These are phyloP conservation scores for Pelobates cultripes DNA, from an alignment of 2,797 vertebrate genomes.

Conservation along the genomic window DNA sequence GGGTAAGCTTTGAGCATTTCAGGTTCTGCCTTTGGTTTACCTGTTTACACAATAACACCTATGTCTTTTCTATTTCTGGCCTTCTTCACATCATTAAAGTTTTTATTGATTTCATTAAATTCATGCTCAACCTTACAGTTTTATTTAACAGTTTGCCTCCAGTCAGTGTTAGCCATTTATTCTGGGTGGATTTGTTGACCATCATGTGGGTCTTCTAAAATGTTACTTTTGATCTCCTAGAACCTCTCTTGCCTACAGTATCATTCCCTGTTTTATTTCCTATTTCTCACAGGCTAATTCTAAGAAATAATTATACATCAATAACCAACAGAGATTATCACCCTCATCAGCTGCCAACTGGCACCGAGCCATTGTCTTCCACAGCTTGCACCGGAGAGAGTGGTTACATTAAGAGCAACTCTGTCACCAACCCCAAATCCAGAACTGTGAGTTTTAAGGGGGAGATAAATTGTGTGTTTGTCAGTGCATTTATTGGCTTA, in stretches of 20 bases:
- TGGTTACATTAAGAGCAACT: slow-evolving; percentile 30
- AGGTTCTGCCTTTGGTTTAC: neutral
- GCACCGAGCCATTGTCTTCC: slow-evolving; percentile 56
- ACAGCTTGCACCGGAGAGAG: slow-evolving; percentile 44
- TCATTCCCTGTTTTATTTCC: accelerated
- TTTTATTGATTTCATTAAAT: neutral
- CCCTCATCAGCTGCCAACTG: slow-evolving; percentile 51
- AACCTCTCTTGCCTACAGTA: neutral
- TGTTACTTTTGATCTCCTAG: too few relatives aligned
- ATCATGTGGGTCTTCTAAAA: too few relatives aligned
- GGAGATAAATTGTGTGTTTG: too few relatives aligned
- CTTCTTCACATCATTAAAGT: neutral
- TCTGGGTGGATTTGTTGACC: too few relatives aligned
- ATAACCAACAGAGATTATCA: slow-evolving; percentile 60
- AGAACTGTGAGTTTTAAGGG: slow-evolving; percentile 57
- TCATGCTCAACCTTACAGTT: too few relatives aligned
- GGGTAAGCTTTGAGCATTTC: slow-evolving; percentile 55
- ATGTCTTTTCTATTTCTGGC: too few relatives aligned
- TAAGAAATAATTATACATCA: slow-evolving; percentile 47
- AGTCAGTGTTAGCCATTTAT: too few relatives aligned
- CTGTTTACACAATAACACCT: too few relatives aligned
- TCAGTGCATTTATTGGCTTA: too few relatives aligned
- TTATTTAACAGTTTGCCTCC: too few relatives aligned
- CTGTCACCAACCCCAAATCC: neutral
- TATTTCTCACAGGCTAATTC: slow-evolving; percentile 54